phyloP scores from a whole-genome alignment of 92 coral and sea anemone species.

The Actinernus sp. region DNA sequence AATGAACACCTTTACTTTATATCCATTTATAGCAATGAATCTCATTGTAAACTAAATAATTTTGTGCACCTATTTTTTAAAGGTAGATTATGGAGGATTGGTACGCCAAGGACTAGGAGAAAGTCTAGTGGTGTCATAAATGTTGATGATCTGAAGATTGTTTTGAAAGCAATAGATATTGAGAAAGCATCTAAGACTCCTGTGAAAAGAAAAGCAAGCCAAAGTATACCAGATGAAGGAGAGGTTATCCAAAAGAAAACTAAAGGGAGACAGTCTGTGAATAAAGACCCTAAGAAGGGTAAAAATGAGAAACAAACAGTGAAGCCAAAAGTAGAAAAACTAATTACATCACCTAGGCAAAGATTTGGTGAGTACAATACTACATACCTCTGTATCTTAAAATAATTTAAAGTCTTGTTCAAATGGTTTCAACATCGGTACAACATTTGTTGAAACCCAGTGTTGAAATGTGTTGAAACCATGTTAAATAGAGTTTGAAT shows the following conservation, averaged over 20 bases:
- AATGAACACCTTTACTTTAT: no score
- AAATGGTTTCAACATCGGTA: neutral
- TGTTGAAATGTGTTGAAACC: no score
- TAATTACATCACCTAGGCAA: slow-evolving; percentile 39
- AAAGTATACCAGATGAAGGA: slow-evolving; percentile 85
- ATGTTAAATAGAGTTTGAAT: no score
- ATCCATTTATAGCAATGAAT: no score
- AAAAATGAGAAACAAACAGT: slow-evolving; percentile 1
- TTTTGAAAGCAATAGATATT: no score
- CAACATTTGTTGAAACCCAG: neutral
- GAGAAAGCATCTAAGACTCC: slow-evolving; percentile 7
- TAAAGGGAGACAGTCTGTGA: slow-evolving; percentile 18
- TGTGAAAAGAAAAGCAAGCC: slow-evolving; percentile 89
- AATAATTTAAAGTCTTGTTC: neutral
- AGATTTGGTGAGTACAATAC: slow-evolving; percentile 25
- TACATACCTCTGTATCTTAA: neutral
- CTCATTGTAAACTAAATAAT: no score
- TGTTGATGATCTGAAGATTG: no score
- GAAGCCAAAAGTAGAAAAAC: no score
- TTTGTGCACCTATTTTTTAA: no score
- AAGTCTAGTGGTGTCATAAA: no score
- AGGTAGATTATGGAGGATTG: no score
- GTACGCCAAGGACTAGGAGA: no score
- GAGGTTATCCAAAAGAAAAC: slow-evolving; percentile 61
- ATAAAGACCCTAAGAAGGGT: neutral